Evolutionary conservation across 1,140 invertebrate genomes (phyloP), one percentile per base, ranked within the genome.

Genomic region (Gryllus bimaculatus): DNA sequence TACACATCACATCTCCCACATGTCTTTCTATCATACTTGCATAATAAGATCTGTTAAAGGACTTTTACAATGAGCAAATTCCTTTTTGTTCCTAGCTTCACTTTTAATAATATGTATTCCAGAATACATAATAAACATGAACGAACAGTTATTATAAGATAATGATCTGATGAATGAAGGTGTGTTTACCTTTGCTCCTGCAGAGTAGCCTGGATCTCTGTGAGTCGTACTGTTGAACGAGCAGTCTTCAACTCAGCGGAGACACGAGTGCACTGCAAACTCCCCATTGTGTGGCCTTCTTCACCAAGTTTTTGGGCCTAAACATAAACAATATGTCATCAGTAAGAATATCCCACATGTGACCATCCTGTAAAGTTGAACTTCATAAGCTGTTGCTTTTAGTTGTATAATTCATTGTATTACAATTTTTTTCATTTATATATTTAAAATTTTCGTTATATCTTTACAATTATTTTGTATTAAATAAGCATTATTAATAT

Each of bases 161-260:
- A 39, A 39, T 39, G 26, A 39, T 39, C 26, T 39, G 26, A 39
- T 39, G 26, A 39, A 39, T 39, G 26, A 66, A 66, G 2, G 54
- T 54, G 7, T 66, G 54, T 12, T 21, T 21, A 97, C 96, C 96
- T 96, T 90, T 98, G 96, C 90, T 98, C 96, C 89, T 98, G 95
- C 86, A 98, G 88, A 81, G 96, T 98, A 79, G 96, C 95, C 89
- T 97, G 95, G 86, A 98, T 98, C 90, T 98, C 96, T 49, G 95
- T 96, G 83, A 96, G 91, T 83, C 97, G 91, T 81, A 98, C 97
- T 84, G 97, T 89, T 81, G 96, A 97, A 81, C 97, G 90, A 81
- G 96, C 95, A 87, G 94, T 95, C 88, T 98, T 98, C 80, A 98
- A 88, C 84, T 98, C 96, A 49, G 96, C 93, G 77, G 96, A 98